Evolutionary conservation across 2,888 invertebrate genomes (phyloP).

Genomic region (Brassicogethes aeneus): DNA sequence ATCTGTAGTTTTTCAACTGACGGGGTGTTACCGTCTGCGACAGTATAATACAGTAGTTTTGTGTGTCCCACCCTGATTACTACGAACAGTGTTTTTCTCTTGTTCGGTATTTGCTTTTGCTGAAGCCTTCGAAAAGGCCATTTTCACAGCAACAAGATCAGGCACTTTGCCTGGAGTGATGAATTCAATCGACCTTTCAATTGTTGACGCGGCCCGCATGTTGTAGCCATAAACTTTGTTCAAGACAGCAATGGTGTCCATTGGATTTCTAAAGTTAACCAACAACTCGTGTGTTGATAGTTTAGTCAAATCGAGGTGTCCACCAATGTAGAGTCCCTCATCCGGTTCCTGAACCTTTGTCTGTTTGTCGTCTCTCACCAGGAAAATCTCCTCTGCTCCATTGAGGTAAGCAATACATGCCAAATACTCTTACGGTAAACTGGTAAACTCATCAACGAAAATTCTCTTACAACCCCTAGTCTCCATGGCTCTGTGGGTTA

Average conservation of each 20-base stretch:
- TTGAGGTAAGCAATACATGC: no score
- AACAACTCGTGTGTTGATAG: constrained; percentile 4
- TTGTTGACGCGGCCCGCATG: no score
- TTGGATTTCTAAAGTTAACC: constrained; percentile 8
- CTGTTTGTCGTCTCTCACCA: constrained; percentile 9
- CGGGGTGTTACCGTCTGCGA: no score
- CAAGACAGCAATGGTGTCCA: constrained; percentile 6
- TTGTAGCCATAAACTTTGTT: constrained; percentile 5
- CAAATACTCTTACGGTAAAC: constrained; percentile 9
- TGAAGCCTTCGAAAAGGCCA: no score
- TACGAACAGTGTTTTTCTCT: no score
- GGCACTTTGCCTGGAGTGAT: no score
- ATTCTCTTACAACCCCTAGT: constrained; percentile 6
- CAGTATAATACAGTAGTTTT: no score
- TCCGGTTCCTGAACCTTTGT: constrained; percentile 8
- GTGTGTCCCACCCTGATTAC: no score
- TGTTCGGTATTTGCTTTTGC: no score
- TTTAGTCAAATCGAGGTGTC: constrained; percentile 2
- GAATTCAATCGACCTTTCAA: no score
- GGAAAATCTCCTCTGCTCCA: constrained; percentile 9
- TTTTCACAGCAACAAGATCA: no score
- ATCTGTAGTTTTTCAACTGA: no score
- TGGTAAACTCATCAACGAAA: constrained; percentile 12
- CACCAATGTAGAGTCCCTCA: constrained; percentile 8
- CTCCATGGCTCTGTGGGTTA: constrained; percentile 10